These are phyloP conservation scores for Danionella dracula DNA, from an alignment of 2,797 vertebrate species.

Conservation along the genomic window DNA sequence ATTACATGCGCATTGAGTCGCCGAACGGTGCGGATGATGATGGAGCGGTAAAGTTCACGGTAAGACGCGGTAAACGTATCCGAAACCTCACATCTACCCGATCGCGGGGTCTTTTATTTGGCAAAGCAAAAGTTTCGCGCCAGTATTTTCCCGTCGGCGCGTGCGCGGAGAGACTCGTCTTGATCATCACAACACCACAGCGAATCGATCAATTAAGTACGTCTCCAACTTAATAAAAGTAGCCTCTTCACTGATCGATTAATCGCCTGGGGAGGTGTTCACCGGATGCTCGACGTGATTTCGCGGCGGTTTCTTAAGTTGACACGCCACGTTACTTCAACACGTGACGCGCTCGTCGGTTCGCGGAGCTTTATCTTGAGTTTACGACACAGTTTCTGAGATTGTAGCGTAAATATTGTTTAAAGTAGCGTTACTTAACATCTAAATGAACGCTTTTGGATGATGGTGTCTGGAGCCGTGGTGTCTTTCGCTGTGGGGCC, in stretches of 20 bases:
- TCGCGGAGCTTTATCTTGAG: constrained; percentile 3
- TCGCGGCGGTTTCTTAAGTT: not conserved
- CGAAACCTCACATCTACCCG: not conserved
- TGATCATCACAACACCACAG: not conserved
- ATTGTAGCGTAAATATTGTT: not conserved
- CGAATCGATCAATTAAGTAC: not conserved
- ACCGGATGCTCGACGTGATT: not conserved
- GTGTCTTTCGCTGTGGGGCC: not conserved
- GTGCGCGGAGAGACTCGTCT: not conserved
- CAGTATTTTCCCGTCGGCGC: constrained; percentile 3
- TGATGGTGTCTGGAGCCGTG: not conserved
- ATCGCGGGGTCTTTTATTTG: not conserved
- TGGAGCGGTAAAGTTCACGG: constrained; percentile 33
- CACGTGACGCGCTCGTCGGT: constrained; percentile 27
- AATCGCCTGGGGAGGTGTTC: not conserved
- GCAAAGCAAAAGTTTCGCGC: not conserved
- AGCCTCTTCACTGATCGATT: no score
- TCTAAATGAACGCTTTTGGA: not conserved
- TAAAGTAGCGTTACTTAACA: not conserved
- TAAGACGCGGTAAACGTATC: constrained; percentile 16
- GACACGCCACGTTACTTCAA: constrained; percentile 36
- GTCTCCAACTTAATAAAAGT: not conserved
- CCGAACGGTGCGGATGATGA: constrained; percentile 9
- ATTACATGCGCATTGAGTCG: constrained; percentile 3
- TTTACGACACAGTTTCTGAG: not conserved